These are phyloP conservation scores for Calosoma granatense DNA, from an alignment of 1,140 invertebrate species.

Conservation along the genomic window DNA sequence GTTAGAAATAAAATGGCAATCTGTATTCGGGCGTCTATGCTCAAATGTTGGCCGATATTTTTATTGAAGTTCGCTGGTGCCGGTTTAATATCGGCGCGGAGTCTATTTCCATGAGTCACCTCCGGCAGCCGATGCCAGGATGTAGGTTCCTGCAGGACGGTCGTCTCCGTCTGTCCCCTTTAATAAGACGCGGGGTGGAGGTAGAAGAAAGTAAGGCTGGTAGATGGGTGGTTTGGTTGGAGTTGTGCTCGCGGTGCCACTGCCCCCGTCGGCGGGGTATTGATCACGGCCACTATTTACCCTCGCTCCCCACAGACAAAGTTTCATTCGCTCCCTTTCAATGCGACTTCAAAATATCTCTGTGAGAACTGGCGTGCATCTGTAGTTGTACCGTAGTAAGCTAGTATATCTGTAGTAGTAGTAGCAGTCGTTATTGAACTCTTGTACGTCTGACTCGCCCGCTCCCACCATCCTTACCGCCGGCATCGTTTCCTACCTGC, in stretches of 20 bases:
- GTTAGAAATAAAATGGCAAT: conserved; percentile 3
- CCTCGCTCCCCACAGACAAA: conserved; percentile 5
- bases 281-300: conserved; percentile 6
- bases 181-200: not conserved
- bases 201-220: no score
- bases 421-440: conserved; percentile 7
- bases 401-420: not conserved
- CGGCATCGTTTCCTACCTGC: not conserved
- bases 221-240: not conserved
- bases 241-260: not conserved
- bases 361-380: not conserved
- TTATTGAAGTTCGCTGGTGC: not conserved
- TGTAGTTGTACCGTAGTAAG: not conserved
- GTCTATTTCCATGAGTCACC: conserved; percentile 7
- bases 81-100: conserved; percentile 3
- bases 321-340: conserved; percentile 8
- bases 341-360: conserved; percentile 7
- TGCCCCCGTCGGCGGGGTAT: conserved; percentile 3
- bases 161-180: not conserved
- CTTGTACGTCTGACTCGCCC: not conserved
- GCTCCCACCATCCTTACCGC: not conserved
- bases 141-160: not conserved
- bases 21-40: not conserved
- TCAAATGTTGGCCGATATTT: conserved; percentile 9
- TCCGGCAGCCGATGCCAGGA: not conserved